phyloP scores from a whole-genome alignment of 1,140 invertebrate species.

The Vollenhovia emeryi region DNA sequence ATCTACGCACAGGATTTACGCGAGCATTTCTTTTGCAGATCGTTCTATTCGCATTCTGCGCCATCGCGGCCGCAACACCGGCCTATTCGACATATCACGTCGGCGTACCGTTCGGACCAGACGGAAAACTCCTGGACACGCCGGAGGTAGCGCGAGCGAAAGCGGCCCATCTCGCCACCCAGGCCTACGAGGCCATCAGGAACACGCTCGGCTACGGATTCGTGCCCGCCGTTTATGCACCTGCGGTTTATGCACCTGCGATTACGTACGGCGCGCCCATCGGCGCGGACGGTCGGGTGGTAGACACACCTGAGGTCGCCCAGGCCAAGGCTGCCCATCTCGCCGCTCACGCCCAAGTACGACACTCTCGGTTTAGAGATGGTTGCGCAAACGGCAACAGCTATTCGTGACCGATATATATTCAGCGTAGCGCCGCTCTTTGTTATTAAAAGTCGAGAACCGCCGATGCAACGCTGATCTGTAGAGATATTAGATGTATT shows the following conservation, averaged over 20 bases:
- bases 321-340: conserved; percentile 87
- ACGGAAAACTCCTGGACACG: conserved; percentile 85
- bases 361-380: conserved; percentile 13
- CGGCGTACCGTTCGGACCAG: conserved; percentile 64
- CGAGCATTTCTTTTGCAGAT: conserved; percentile 63
- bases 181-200: conserved; percentile 78
- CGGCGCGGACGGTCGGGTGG: conserved; percentile 85
- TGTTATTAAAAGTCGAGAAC: neutral
- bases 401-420: conserved; percentile 6
- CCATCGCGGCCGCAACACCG: conserved; percentile 60
- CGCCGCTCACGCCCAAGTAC: conserved; percentile 84
- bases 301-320: conserved; percentile 88
- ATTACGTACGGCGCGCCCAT: conserved; percentile 80
- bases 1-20: neutral
- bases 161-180: conserved; percentile 84
- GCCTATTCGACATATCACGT: conserved; percentile 51
- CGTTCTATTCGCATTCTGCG: conserved; percentile 67
- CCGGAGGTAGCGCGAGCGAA: conserved; percentile 87
- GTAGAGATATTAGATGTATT: neutral
- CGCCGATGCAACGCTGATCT: neutral
- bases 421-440: neutral
- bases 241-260: conserved; percentile 56
- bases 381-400: neutral
- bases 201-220: conserved; percentile 76
- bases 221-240: conserved; percentile 60